Evolutionary conservation across 2,888 invertebrate genomes (phyloP).

Genomic region (Lottia gigantea): DNA sequence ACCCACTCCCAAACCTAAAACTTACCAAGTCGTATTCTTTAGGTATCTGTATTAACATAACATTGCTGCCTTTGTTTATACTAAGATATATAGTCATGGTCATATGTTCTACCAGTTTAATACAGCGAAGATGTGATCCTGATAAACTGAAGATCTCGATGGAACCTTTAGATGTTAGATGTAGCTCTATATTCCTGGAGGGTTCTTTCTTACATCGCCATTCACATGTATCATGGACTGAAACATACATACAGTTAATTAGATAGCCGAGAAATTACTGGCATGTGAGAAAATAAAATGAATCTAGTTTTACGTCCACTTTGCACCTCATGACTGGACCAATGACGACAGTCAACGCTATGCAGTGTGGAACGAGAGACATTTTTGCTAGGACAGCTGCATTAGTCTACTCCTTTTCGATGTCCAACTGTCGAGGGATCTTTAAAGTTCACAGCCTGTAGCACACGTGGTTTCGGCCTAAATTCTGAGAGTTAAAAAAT

Average conservation of each 20-base stretch:
- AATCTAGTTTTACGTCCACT: too few species aligned
- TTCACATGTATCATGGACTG: constrained; percentile 47
- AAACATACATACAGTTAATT: not conserved
- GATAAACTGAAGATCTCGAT: constrained; percentile 45
- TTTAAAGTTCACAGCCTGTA: too few species aligned
- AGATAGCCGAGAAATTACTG: too few species aligned
- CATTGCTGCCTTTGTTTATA: constrained; percentile 53
- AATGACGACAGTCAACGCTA: too few species aligned
- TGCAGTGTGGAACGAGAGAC: too few species aligned
- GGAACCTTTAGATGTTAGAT: constrained; percentile 44
- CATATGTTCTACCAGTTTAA: constrained; percentile 43
- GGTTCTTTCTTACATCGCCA: constrained; percentile 54
- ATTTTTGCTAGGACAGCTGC: too few species aligned
- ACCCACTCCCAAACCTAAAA: not conserved
- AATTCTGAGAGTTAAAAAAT: too few species aligned
- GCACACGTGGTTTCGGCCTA: too few species aligned
- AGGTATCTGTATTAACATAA: constrained; percentile 53
- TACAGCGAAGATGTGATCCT: constrained; percentile 46
- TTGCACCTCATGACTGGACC: too few species aligned
- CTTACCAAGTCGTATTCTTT: constrained; percentile 64
- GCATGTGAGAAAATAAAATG: too few species aligned
- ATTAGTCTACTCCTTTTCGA: too few species aligned
- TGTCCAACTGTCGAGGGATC: too few species aligned
- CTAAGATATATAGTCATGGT: constrained; percentile 45
- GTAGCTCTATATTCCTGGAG: constrained; percentile 45